Evolutionary conservation across 2,888 invertebrate species (phyloP).

Genomic region (Ophioninae sp.): DNA sequence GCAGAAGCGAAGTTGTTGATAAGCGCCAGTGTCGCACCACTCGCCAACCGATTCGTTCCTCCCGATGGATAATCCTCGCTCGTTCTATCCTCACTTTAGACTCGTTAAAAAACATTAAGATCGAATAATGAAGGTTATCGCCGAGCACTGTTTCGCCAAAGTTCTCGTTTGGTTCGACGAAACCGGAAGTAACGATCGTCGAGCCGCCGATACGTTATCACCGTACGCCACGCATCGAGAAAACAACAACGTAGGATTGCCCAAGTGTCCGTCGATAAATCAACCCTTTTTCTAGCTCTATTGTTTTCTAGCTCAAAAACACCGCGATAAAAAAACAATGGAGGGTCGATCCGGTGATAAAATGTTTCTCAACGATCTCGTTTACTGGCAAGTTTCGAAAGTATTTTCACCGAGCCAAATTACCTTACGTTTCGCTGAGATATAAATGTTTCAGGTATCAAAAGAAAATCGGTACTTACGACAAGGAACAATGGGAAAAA

Average conservation of each 20-base stretch:
- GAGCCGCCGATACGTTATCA: not conserved
- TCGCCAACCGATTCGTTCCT: not conserved
- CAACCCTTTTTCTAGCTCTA: not conserved
- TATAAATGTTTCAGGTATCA: constrained; percentile 87
- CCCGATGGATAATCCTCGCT: not conserved
- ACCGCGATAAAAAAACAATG: not conserved
- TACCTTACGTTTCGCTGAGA: not conserved
- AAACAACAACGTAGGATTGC: not conserved
- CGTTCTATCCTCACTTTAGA: not conserved
- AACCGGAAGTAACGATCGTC: not conserved
- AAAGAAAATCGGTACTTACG: constrained; percentile 97
- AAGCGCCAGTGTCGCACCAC: not conserved
- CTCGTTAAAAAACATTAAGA: not conserved
- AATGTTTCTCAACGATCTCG: constrained; percentile 67
- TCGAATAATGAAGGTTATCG: not conserved
- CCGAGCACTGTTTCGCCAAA: not conserved
- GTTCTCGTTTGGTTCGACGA: not conserved
- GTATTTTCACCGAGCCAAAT: not conserved
- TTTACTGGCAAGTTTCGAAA: constrained; percentile 66
- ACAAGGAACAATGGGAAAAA: constrained; percentile 98
- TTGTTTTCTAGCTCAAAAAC: not conserved
- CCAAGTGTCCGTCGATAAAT: not conserved
- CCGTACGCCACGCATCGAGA: not conserved
- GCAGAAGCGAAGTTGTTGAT: not conserved
- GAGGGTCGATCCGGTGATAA: constrained; percentile 3